Conservation (phyloP, 1,140 invertebrate genomes). For the Vanessa tameamea region DNA sequence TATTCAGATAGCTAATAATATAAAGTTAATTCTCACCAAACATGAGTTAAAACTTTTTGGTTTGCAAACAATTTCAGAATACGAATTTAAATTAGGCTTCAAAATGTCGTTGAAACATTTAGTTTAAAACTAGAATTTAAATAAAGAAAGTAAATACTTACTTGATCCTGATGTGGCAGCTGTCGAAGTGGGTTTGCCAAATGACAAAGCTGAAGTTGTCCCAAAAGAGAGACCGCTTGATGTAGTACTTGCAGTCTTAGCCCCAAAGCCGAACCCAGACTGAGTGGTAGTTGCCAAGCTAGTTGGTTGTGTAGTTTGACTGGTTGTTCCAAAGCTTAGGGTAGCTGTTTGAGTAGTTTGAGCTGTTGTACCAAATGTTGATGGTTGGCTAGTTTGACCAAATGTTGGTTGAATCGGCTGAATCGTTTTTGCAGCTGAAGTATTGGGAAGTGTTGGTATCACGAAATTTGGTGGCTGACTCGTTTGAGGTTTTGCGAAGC, state of each 20-base stretch:
- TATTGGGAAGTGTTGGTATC: background rate
- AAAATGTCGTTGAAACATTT: too few species aligned
- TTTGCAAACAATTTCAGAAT: too few species aligned
- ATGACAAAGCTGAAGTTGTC: constrained; percentile 42
- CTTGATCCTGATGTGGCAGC: constrained; percentile 38
- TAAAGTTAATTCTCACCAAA: too few species aligned
- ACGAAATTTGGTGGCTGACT: constrained; percentile 11
- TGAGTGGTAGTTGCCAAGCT: constrained; percentile 20
- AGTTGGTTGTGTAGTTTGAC: constrained; percentile 28
- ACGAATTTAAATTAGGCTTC: too few species aligned
- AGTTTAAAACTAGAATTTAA: background rate
- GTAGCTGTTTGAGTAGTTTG: constrained; percentile 27
- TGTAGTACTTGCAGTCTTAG: constrained; percentile 23
- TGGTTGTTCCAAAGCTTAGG: constrained; percentile 25
- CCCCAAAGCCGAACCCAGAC: constrained; percentile 14
- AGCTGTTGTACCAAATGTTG: constrained; percentile 40
- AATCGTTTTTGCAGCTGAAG: constrained; percentile 10
- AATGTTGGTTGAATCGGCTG: constrained; percentile 7
- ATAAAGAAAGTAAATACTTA: constrained; percentile 4
- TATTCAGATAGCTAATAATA: too few species aligned
- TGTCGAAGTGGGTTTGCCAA: constrained; percentile 44
- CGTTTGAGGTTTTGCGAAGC: constrained; percentile 30
- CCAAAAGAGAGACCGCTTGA: constrained; percentile 53
- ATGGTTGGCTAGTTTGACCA: constrained; percentile 33
- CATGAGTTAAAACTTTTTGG: too few species aligned